Base-by-base conservation (phyloP, 2,113 vertebrate species). In the Bos indicus region DNA sequence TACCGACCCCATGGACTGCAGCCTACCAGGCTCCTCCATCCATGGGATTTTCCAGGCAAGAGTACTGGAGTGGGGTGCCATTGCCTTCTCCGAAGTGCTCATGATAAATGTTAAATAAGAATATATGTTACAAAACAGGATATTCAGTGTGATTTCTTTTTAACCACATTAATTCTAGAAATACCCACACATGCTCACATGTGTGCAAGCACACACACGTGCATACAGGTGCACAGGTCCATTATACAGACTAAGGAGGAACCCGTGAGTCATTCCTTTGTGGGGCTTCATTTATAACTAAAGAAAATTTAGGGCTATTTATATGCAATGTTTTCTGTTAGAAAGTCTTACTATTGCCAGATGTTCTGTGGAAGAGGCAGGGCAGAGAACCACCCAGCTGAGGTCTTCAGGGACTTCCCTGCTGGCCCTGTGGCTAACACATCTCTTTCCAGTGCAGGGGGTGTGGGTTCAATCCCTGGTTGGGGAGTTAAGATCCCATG, bases 231-330 rank as follows among this genome's bases (percentile, higher is more conserved):
- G 21, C 36, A 43, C 13, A 43, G 4, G 28, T 11, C 33, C 71
- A n/a, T 89, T 87, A 33, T 62, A 71, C 51, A 23, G 46, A 90
- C 57, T 93, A 46, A 88, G 94, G 14, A 85, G 14, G 25, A 91
- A 80, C 57, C 23, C 28, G 40, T 48, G 33, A 92, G 7, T 94
- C 89, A 81, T 62, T 56, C 67, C 77, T 88, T 67, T 15, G 51
- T 30, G 84, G 43, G 36, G 40, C 28, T 80, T 80, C 82, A 64
- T 94, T 96, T 71, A 80, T 93, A 95, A 60, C 40, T 36, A 88
- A 95, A 93, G 54, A 95, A 94, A 94, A 93, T 82, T 74, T 84
- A 83, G 33, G 26, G 62, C 51, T 91, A 40, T 89, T 96, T 97
- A 83, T 84, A 87, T 71, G 74, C 59, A 62, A 19, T 88, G 36